phyloP scores from a whole-genome alignment of 2,888 invertebrate species.

The Polyploca ridens region DNA sequence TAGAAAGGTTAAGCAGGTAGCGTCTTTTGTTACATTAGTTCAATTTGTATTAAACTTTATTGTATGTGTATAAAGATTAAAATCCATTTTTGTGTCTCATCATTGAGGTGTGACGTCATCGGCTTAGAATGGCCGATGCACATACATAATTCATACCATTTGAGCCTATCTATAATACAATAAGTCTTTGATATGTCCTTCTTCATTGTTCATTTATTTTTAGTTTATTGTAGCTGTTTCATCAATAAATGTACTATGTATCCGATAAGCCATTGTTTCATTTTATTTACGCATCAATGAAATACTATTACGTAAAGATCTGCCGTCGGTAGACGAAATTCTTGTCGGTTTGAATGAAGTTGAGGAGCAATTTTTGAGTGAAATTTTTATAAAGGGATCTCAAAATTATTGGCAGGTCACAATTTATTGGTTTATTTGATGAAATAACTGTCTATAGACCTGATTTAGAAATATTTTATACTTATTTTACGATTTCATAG shows the following conservation, averaged over 20 bases:
- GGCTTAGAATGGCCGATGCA: conserved; percentile 57
- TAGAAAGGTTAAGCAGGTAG: conserved; percentile 52
- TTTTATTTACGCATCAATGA: neutral
- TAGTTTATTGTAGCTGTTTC: neutral
- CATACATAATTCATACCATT: conserved; percentile 53
- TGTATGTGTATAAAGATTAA: conserved; percentile 38
- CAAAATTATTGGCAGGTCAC: neutral
- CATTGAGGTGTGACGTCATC: conserved; percentile 45
- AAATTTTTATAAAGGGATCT: neutral
- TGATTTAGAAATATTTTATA: neutral
- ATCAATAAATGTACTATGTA: neutral
- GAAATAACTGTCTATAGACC: neutral
- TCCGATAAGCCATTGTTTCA: conserved; percentile 1
- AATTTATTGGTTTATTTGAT: neutral
- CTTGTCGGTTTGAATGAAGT: neutral
- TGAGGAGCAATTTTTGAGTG: neutral
- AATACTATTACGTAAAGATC: neutral
- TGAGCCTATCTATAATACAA: conserved; percentile 46
- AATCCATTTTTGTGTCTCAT: conserved; percentile 22
- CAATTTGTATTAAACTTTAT: conserved; percentile 43
- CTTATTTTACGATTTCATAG: too few relatives aligned
- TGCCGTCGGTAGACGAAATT: neutral
- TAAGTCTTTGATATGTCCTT: conserved; percentile 20
- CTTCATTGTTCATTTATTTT: conserved; percentile 9
- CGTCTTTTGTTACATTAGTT: conserved; percentile 52